A percentile compares a stretch with the other conserved stretches of the same genome.
These are phyloP conservation scores for Cephalopterus ornatus DNA, from an alignment of 2,113 vertebrate species.

Conservation along the genomic window DNA sequence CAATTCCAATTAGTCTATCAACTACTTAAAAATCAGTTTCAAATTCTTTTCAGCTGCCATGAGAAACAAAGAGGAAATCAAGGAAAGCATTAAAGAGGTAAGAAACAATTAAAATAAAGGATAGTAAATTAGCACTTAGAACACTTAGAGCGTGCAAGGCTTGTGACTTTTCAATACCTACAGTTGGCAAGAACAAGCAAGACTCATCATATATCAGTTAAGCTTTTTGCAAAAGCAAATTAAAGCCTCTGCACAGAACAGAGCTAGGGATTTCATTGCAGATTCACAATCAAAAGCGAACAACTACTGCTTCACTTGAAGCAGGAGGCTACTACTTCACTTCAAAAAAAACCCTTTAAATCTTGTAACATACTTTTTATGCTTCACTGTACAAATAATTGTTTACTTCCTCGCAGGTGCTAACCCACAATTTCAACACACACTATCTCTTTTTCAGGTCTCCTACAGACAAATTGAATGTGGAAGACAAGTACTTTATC, in stretches of 20 bases:
- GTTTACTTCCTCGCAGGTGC: constrained; percentile 16
- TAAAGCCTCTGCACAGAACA: not conserved
- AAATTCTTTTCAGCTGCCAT: not conserved
- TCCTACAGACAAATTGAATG: not conserved
- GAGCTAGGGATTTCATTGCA: not conserved
- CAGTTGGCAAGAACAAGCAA: not conserved
- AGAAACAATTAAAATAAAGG: not conserved
- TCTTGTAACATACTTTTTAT: not conserved
- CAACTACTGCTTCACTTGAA: not conserved
- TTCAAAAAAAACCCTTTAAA: not conserved
- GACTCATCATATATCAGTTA: not conserved
- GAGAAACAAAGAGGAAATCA: not conserved
- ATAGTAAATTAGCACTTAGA: not conserved
- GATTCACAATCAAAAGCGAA: not conserved
- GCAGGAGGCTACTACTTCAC: not conserved
- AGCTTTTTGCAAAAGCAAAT: not conserved
- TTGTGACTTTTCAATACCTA: not conserved
- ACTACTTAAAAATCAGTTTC: not conserved
- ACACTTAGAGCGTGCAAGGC: not conserved
- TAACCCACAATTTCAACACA: not conserved
- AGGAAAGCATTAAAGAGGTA: not conserved
- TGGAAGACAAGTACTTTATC: too few species aligned
- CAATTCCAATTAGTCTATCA: not conserved
- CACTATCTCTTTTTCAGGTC: not conserved
- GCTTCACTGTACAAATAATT: constrained; percentile 1